phyloP scores from a whole-genome alignment of 1,140 invertebrate species.

The Goniozus legneri region DNA sequence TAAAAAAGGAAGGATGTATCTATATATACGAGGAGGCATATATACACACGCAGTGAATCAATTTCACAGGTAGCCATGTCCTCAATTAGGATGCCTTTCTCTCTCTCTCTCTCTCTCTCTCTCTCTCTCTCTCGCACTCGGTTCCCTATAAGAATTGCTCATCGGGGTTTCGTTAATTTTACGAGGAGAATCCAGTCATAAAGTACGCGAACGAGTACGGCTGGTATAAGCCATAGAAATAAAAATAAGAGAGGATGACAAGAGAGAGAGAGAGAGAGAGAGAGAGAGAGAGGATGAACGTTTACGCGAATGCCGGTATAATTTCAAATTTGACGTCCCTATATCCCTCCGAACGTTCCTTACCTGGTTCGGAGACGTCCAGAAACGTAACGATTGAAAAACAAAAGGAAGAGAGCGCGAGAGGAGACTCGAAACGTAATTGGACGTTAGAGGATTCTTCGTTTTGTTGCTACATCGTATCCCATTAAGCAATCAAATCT shows the following conservation, averaged over 20 bases:
- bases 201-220: slow-evolving; percentile 11
- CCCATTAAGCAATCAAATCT: slow-evolving; percentile 16
- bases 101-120: not conserved
- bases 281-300: not conserved
- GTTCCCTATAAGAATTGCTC: no score
- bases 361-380: not conserved
- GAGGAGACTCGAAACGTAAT: slow-evolving; percentile 7
- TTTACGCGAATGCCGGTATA: slow-evolving; percentile 15
- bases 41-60: slow-evolving; percentile 23
- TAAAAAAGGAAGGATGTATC: slow-evolving; percentile 10
- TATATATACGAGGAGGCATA: slow-evolving; percentile 4
- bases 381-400: slow-evolving; percentile 1
- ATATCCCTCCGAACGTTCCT: not conserved
- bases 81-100: slow-evolving; percentile 19
- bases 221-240: no score
- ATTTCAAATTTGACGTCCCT: slow-evolving; percentile 9
- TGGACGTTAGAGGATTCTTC: slow-evolving; percentile 8
- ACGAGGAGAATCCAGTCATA: slow-evolving; percentile 20
- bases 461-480: slow-evolving; percentile 15
- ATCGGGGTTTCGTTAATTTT: slow-evolving; percentile 25
- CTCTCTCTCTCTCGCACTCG: not conserved
- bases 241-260: no score
- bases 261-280: not conserved
- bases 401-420: not conserved
- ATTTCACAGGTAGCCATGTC: slow-evolving; percentile 24